A percentile compares a stretch with the other conserved stretches of the same genome.
Conservation (phyloP, 2,797 vertebrate genomes). For the Anolis apletophallus region DNA sequence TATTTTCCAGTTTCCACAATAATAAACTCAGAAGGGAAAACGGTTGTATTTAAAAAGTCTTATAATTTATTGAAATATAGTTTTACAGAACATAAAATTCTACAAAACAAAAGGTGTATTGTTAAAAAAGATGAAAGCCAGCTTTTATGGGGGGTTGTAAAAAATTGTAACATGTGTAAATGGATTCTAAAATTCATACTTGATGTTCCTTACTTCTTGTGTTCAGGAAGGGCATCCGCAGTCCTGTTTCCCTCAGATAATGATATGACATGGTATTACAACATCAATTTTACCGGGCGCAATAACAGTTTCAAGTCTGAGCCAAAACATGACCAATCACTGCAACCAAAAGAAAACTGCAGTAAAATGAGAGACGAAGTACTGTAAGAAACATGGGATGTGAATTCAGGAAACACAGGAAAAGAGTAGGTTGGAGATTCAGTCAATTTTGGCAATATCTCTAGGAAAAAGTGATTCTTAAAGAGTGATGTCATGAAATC, state of each 20-base stretch:
- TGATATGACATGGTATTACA: neutral
- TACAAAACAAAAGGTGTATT: constrained; percentile 18
- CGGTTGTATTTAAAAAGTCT: neutral
- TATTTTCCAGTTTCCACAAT: neutral
- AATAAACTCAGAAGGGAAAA: neutral
- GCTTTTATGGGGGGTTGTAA: constrained; percentile 18
- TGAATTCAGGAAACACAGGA: neutral
- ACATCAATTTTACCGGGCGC: neutral
- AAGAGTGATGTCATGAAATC: neutral
- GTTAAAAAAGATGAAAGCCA: constrained; percentile 57
- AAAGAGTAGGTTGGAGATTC: neutral
- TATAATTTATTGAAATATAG: constrained; percentile 38
- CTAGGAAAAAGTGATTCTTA: neutral
- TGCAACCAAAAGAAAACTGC: neutral
- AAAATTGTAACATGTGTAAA: constrained; percentile 24
- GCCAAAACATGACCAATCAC: neutral
- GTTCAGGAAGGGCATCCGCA: constrained; percentile 12
- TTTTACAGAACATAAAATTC: constrained; percentile 17
- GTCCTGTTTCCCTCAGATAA: constrained; percentile 15
- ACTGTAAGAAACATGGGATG: neutral
- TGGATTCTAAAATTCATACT: constrained; percentile 35
- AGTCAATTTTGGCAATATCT: constrained; percentile 10
- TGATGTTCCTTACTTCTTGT: neutral
- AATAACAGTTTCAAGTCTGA: neutral
- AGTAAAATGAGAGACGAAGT: neutral